A percentile compares a stretch with the other conserved stretches of the same genome.
phyloP scores from a whole-genome alignment of 1,140 invertebrate species.

The Theocolax elegans region DNA sequence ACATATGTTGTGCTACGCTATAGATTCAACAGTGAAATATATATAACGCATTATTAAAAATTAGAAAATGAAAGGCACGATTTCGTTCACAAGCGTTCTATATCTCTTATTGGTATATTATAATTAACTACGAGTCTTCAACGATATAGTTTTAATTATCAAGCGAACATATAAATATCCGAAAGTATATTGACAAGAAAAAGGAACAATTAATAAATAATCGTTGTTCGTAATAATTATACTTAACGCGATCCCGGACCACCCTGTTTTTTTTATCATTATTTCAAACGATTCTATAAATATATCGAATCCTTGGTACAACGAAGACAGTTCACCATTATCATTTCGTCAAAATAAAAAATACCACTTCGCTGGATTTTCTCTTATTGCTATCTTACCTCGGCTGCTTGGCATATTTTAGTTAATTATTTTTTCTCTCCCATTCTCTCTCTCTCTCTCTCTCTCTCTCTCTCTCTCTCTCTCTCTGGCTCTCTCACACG shows the following conservation, averaged over 20 bases:
- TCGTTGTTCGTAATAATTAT: constrained; percentile 9
- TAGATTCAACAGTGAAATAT: constrained; percentile 19
- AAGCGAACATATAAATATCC: constrained; percentile 36
- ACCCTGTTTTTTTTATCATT: constrained; percentile 48
- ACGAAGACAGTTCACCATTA: constrained; percentile 43
- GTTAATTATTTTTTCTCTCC: constrained; percentile 16
- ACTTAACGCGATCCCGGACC: constrained; percentile 56
- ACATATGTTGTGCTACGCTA: not conserved
- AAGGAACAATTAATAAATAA: constrained; percentile 19
- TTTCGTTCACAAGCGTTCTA: constrained; percentile 29
- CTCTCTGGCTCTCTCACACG: too few relatives aligned
- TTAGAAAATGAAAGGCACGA: constrained; percentile 43
- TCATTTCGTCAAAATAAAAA: constrained; percentile 38
- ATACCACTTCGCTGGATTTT: constrained; percentile 22
- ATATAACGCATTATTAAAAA: too few relatives aligned
- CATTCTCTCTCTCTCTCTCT: too few relatives aligned
- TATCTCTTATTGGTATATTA: constrained; percentile 10
- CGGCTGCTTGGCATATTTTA: constrained; percentile 39
- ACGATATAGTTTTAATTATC: constrained; percentile 20
- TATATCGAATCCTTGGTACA: constrained; percentile 27
- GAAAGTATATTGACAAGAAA: not conserved
- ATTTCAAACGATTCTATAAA: constrained; percentile 6
- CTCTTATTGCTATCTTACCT: constrained; percentile 21
- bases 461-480: too few relatives aligned
- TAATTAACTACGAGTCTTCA: constrained; percentile 32